phyloP scores from a whole-genome alignment of 2,888 invertebrate species.

The Bruchidius siliquastri region DNA sequence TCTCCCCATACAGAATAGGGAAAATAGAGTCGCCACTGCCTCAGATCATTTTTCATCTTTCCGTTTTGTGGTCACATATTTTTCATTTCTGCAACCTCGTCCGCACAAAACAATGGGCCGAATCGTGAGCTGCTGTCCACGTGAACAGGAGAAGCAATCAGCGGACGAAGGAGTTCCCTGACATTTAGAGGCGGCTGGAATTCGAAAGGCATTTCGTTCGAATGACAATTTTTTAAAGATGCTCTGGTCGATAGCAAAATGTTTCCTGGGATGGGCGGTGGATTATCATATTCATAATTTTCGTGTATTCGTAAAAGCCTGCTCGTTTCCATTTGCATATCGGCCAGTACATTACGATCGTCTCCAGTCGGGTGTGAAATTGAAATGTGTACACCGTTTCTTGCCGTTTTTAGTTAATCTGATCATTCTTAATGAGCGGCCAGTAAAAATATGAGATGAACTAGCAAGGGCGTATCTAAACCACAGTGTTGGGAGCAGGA shows the following conservation, averaged over 20 bases:
- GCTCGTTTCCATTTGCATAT: not conserved
- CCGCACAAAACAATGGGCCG: not conserved
- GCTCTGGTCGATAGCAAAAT: not conserved
- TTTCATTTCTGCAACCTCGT: not conserved
- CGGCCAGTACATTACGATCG: not conserved
- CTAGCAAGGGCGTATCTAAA: too few species aligned
- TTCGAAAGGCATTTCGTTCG: not conserved
- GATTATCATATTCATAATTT: not conserved
- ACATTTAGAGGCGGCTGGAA: not conserved
- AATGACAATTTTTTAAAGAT: not conserved
- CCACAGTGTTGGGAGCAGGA: too few species aligned
- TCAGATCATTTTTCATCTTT: not conserved
- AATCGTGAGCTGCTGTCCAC: not conserved
- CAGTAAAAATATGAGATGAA: not conserved
- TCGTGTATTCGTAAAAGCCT: not conserved
- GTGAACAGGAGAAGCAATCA: too few species aligned
- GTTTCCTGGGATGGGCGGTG: not conserved
- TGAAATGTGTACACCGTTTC: not conserved
- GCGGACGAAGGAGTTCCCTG: not conserved
- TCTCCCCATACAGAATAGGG: too few species aligned
- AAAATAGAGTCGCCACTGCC: too few species aligned
- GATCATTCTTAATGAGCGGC: too few species aligned
- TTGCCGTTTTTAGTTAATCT: not conserved
- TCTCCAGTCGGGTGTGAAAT: not conserved
- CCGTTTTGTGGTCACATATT: not conserved